Conservation (phyloP, 2,888 invertebrate genomes). For the Electrophaes corylata region DNA sequence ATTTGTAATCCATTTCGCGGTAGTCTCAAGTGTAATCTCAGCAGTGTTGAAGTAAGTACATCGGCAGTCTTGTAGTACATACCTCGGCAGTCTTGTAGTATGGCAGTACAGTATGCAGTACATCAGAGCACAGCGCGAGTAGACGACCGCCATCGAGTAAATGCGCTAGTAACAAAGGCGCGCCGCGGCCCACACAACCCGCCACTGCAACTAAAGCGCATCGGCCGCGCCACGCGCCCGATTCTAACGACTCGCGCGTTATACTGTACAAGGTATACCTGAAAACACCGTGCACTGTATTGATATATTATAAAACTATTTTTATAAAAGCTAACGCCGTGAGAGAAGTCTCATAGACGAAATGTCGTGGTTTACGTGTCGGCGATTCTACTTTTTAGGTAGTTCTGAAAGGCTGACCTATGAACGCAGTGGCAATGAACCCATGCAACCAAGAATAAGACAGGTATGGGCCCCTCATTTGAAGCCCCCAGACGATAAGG, state of each 20-base stretch:
- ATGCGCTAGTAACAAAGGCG: constrained; percentile 88
- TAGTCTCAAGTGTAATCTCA: not conserved
- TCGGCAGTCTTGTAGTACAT: constrained; percentile 7
- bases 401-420: too few species aligned
- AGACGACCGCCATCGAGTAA: constrained; percentile 89
- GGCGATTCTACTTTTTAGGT: too few species aligned
- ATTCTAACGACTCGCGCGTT: constrained; percentile 64
- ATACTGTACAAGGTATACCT: constrained; percentile 87
- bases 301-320: not conserved
- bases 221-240: constrained; percentile 86
- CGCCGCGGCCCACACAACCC: constrained; percentile 88
- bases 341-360: too few species aligned
- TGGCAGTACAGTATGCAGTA: constrained; percentile 90
- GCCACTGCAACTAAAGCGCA: constrained; percentile 90
- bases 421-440: too few species aligned
- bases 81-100: constrained; percentile 94
- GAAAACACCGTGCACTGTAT: constrained; percentile 16
- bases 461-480: too few species aligned
- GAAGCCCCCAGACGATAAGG: too few species aligned
- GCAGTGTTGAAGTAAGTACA: not conserved
- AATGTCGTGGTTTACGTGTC: too few species aligned
- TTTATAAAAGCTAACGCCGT: too few species aligned
- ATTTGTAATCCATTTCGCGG: too few species aligned
- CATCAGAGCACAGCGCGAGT: constrained; percentile 91
- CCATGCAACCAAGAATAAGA: too few species aligned